A percentile compares a stretch with the other conserved stretches of the same genome.
These are phyloP conservation scores for Cepaea nemoralis DNA, from an alignment of 1,140 invertebrate species.

Conservation along the genomic window DNA sequence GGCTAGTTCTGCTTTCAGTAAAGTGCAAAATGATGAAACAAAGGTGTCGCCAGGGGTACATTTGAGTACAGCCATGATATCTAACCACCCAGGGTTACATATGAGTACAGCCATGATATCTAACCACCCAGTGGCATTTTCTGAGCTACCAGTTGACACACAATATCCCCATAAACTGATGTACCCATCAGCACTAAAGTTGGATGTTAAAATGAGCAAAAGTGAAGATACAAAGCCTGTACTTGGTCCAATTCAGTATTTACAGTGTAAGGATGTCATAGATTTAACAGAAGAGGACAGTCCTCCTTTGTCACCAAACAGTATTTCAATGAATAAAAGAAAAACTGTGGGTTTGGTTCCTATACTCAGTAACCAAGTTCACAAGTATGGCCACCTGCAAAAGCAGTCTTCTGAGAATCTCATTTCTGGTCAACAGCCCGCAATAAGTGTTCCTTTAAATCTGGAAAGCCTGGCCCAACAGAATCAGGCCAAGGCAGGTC, in stretches of 20 bases:
- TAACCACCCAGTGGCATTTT: neutral
- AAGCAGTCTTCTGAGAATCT: neutral
- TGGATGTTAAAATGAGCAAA: neutral
- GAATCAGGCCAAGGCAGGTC: no score
- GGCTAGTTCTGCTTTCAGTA: neutral
- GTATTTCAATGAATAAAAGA: neutral
- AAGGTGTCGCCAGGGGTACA: no score
- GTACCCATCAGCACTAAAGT: neutral
- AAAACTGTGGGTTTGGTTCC: neutral
- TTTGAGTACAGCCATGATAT: neutral
- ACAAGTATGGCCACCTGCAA: neutral
- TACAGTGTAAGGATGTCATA: constrained; percentile 5
- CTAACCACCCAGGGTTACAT: neutral
- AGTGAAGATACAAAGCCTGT: neutral
- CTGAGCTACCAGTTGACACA: neutral
- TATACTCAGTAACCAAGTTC: neutral
- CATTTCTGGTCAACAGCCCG: no score
- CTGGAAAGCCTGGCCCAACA: no score
- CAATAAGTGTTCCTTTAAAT: no score
- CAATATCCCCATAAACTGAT: neutral
- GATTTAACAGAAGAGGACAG: constrained; percentile 14
- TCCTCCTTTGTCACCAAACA: neutral
- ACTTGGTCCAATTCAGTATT: neutral
- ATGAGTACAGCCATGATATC: no score
- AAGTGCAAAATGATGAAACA: no score